Evolutionary conservation across 2,113 vertebrate species (phyloP).

Genomic region (Lipotes vexillifer): DNA sequence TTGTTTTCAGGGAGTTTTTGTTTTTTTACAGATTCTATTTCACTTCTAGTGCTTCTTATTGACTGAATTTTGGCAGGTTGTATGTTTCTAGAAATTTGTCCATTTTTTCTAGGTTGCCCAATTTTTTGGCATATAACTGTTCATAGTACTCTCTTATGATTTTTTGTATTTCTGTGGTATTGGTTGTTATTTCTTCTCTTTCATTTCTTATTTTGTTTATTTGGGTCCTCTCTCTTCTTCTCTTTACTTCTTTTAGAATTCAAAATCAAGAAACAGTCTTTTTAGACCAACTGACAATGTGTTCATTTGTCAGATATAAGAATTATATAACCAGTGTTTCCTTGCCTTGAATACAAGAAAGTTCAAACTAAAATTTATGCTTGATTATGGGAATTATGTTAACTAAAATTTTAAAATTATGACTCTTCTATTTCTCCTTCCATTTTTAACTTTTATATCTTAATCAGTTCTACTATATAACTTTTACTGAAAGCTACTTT

Average conservation of each 20-base stretch:
- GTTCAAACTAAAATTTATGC: not conserved
- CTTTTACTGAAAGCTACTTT: not conserved
- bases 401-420: not conserved
- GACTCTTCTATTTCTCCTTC: not conserved
- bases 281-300: not conserved
- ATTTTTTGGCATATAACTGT: not conserved
- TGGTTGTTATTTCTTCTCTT: not conserved
- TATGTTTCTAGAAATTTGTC: not conserved
- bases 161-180: not conserved
- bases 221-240: not conserved
- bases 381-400: not conserved
- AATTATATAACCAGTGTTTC: not conserved
- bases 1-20: not conserved
- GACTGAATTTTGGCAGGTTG: not conserved
- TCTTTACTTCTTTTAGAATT: not conserved
- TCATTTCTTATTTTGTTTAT: not conserved
- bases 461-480: not conserved
- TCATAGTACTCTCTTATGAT: not conserved
- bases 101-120: not conserved
- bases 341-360: not conserved
- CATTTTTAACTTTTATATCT: not conserved
- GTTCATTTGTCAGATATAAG: not conserved
- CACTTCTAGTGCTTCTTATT: not conserved
- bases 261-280: not conserved
- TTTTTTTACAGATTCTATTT: not conserved